These are phyloP conservation scores for Odontesthes bonariensis DNA, from an alignment of 2,113 vertebrate species.

Conservation along the genomic window DNA sequence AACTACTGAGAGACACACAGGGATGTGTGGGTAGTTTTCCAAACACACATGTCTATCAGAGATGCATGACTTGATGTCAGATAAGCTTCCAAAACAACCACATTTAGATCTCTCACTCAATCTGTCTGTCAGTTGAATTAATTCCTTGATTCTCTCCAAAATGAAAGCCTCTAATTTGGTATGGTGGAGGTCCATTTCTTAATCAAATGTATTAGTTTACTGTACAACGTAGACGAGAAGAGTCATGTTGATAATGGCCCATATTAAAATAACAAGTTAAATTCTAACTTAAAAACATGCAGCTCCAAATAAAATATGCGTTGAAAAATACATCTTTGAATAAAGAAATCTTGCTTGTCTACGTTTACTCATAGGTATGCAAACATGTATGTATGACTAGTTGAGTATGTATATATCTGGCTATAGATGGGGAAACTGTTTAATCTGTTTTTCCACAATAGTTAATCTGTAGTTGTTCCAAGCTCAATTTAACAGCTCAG, in stretches of 20 bases:
- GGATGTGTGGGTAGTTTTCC: constrained; percentile 67
- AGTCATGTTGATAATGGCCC: too few relatives aligned
- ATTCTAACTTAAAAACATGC: background rate
- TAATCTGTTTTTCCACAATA: constrained; percentile 75
- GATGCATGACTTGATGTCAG: constrained; percentile 68
- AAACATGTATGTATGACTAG: constrained; percentile 7
- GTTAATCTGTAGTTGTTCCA: constrained; percentile 69
- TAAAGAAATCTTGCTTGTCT: background rate
- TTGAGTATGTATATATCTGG: constrained; percentile 36
- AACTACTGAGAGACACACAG: constrained; percentile 54
- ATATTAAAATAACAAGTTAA: background rate
- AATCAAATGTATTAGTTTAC: background rate
- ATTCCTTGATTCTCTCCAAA: constrained; percentile 31
- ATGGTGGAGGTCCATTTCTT: background rate
- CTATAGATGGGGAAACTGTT: constrained; percentile 58
- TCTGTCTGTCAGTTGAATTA: constrained; percentile 49
- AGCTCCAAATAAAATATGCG: background rate
- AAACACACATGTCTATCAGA: constrained; percentile 75
- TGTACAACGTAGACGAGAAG: too few relatives aligned
- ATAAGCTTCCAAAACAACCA: constrained; percentile 63
- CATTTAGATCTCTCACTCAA: constrained; percentile 60
- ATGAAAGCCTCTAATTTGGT: constrained; percentile 38
- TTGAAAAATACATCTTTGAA: background rate
- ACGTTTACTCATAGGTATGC: background rate
- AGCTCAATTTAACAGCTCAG: constrained; percentile 62